Base-by-base conservation (phyloP, 2,113 vertebrate species). In the Calidris pygmaea region DNA sequence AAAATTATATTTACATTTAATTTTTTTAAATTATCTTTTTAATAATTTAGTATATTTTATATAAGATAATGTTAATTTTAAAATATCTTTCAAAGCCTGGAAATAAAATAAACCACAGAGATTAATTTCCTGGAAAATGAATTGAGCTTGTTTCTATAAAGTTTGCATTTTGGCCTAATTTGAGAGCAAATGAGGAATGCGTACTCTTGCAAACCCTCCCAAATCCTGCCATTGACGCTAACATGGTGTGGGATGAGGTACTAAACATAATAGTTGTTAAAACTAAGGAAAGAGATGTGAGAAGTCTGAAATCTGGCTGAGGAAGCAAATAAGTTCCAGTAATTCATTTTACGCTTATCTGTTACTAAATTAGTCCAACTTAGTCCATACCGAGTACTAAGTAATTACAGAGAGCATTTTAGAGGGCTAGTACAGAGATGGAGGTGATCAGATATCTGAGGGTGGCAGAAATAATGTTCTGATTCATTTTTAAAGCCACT, bases 401-500 rank as follows among this genome's bases (percentile, higher is more conserved):
- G 39, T 71, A 94, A 84, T 79, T 76, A 83, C 45, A 85, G 20
- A 52, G 39, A 66, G 12, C 6, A 74, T 87, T 87, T 92, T 48
- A 85, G 75, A 81, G n/a, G 52, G 66, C 22, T 65, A 92, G 41
- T 45, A 78, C 34, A 75, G 83, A 92, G 45, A 43, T 16, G 14
- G 60, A 68, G 43, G 32, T 59, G 66, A 76, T 53, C n/a, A 34
- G 66, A 27, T 63, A 66, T 43, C 11, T 30, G 19, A 68, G 43
- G 43, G 60, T 48, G 53, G 56, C 34, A 82, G 35, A 85, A 95
- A 60, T 35, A 79, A 26, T 43, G 20, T 32, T 90, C 80, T 95
- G 96, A 96, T 95, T 96, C 73, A 96, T 97, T 92, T 85, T 93
- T 92, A 87, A 81, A 95, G 77, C 48, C 86, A 72, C 62, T 89